Conservation (phyloP, 2,797 vertebrate species). For the Buphagus erythrorhynchus region DNA sequence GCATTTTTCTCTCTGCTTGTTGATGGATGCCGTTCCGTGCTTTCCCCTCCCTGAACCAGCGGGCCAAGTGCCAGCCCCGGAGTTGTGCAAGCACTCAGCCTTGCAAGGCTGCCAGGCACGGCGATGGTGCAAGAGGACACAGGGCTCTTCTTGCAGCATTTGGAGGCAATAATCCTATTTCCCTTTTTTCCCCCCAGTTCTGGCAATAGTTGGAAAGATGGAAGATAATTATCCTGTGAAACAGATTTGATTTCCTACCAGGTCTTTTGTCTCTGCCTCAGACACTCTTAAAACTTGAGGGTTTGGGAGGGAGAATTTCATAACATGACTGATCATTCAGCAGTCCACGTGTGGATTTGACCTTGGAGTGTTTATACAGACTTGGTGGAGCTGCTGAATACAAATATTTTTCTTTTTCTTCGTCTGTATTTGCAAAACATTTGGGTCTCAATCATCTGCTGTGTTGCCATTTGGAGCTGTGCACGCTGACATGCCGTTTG, state of each 20-base stretch:
- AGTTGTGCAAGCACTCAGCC: not conserved
- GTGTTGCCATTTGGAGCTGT: not conserved
- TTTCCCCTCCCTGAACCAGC: not conserved
- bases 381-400: not conserved
- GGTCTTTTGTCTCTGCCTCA: not conserved
- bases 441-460: not conserved
- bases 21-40: not conserved
- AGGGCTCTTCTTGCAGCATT: not conserved
- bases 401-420: not conserved
- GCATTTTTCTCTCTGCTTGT: not conserved
- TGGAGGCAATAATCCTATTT: not conserved
- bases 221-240: constrained; percentile 1
- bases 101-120: not conserved
- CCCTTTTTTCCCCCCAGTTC: not conserved
- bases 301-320: constrained; percentile 22
- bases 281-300: not conserved
- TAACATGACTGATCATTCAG: not conserved
- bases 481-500: fast-evolving
- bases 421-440: constrained; percentile 12
- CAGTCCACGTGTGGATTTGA: not conserved
- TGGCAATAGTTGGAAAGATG: not conserved
- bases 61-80: not conserved
- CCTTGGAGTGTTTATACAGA: constrained; percentile 23
- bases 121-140: not conserved
- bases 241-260: not conserved